Evolutionary conservation across 2,113 vertebrate species (phyloP).

Genomic region (Erythrocercus mccallii): DNA sequence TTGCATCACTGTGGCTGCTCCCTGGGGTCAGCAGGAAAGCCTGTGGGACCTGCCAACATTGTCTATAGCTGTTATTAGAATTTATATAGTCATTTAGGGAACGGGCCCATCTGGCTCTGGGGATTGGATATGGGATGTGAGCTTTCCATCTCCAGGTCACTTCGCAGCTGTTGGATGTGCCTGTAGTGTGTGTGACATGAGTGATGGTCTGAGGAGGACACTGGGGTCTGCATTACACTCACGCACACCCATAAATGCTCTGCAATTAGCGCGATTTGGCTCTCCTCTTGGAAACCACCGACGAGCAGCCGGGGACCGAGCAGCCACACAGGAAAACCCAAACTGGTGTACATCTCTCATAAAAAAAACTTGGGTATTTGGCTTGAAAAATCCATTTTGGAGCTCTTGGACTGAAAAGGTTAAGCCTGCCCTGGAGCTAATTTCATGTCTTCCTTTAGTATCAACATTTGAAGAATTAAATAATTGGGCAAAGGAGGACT

Average conservation of each 20-base stretch:
- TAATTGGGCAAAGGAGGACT: neutral
- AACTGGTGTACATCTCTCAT: neutral
- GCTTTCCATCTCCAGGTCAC: conserved; percentile 42
- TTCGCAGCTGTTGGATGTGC: conserved; percentile 35
- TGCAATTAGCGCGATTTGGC: conserved; percentile 36
- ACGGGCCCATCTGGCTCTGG: neutral
- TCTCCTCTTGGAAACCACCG: neutral
- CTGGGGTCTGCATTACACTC: accelerated
- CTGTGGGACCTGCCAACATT: neutral
- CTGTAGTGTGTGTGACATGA: conserved; percentile 15
- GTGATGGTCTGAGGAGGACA: conserved; percentile 10
- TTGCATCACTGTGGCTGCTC: neutral
- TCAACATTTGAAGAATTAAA: conserved; percentile 5
- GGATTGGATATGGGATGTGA: conserved; percentile 7
- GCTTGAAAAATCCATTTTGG: conserved; percentile 6
- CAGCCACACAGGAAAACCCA: neutral
- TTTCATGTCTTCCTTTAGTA: conserved; percentile 1
- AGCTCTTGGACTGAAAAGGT: neutral
- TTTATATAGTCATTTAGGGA: conserved; percentile 45
- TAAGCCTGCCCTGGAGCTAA: neutral
- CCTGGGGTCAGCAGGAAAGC: neutral
- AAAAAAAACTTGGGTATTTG: neutral
- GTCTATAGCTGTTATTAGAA: conserved; percentile 35
- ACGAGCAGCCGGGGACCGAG: neutral
- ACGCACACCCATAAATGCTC: accelerated